These are phyloP conservation scores for Sebastes hopkinsi DNA, from an alignment of 2,797 vertebrate genomes.

Conservation along the genomic window DNA sequence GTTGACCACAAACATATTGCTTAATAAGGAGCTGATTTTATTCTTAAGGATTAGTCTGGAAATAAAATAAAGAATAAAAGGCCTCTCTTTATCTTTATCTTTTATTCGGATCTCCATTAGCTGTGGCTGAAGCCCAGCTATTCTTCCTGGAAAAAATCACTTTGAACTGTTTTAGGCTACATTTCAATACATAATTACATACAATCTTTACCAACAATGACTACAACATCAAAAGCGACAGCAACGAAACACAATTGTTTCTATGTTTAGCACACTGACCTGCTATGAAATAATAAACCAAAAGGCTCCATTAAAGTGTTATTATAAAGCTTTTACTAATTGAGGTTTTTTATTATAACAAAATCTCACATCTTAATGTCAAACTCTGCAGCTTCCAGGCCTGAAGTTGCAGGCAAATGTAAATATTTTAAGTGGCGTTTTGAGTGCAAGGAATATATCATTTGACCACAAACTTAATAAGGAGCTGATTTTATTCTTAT, in stretches of 20 bases:
- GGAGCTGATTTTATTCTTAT: not conserved
- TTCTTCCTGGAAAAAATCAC: too few species aligned
- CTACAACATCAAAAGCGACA: too few species aligned
- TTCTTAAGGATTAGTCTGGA: not conserved
- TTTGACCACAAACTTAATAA: not conserved
- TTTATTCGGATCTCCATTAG: too few species aligned
- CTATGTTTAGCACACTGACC: not conserved
- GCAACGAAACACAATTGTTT: not conserved
- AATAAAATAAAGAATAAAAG: too few species aligned
- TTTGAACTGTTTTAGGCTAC: too few species aligned
- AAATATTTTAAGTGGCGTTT: not conserved
- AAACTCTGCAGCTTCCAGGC: too few species aligned
- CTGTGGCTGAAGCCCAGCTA: too few species aligned
- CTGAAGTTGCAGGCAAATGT: not conserved
- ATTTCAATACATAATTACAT: too few species aligned
- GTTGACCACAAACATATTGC: not conserved
- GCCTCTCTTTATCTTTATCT: too few species aligned
- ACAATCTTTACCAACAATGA: too few species aligned
- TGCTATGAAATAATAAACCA: not conserved
- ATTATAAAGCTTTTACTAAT: not conserved
- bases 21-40: not conserved
- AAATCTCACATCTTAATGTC: too few species aligned
- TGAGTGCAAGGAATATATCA: not conserved
- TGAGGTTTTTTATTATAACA: not conserved
- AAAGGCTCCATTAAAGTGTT: not conserved